Evolutionary conservation across 2,888 invertebrate genomes (phyloP).

Genomic region (Diaphora mendica): DNA sequence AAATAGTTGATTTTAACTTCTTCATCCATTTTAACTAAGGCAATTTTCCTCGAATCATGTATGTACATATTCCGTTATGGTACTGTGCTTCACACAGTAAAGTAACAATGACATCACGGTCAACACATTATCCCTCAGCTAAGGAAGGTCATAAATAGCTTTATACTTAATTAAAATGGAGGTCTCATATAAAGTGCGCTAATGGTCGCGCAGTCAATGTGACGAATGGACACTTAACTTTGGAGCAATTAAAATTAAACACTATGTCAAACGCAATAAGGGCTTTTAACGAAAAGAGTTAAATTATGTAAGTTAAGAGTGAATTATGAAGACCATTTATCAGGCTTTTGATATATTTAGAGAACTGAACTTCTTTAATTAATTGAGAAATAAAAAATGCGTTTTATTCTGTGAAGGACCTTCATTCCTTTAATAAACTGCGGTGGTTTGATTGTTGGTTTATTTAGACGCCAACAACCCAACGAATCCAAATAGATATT

Average conservation of each 20-base stretch:
- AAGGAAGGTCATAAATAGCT: slow-evolving; percentile 7
- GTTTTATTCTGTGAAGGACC: neutral
- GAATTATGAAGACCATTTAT: neutral
- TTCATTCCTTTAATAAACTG: neutral
- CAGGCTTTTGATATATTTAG: neutral
- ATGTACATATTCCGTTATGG: neutral
- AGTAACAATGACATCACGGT: neutral
- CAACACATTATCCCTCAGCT: slow-evolving; percentile 1
- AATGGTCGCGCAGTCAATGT: neutral
- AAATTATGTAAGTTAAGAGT: no score
- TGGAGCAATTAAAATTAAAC: neutral
- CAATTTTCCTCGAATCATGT: neutral
- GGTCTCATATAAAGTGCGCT: slow-evolving; percentile 1
- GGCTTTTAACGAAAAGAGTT: neutral
- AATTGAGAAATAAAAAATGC: no score
- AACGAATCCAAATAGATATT: no score
- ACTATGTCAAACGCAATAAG: neutral
- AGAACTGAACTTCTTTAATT: no score
- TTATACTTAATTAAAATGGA: slow-evolving; percentile 16
- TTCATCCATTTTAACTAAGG: neutral
- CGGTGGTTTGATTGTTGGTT: neutral
- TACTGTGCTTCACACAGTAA: neutral
- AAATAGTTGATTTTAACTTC: neutral
- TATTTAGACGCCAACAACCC: neutral
- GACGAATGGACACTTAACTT: neutral